Percentiles rank a stretch among this genome's conserved stretches.
phyloP scores from a whole-genome alignment of 2,888 invertebrate species.

The Abrostola triplasia region DNA sequence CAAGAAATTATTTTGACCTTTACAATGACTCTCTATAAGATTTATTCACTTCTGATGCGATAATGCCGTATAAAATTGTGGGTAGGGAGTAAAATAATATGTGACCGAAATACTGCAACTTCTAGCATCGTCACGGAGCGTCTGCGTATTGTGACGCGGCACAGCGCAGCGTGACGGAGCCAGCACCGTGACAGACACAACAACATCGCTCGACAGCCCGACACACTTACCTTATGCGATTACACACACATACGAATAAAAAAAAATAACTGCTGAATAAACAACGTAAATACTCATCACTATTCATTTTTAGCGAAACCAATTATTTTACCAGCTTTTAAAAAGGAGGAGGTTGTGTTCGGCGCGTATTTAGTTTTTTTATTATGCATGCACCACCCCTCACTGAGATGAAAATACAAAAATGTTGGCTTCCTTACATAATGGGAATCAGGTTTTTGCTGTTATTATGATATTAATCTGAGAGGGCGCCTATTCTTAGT shows the following conservation, averaged over 20 bases:
- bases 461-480: not conserved
- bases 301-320: too few species aligned
- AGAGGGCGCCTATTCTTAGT: not conserved
- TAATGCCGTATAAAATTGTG: too few species aligned
- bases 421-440: not conserved
- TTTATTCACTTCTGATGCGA: too few species aligned
- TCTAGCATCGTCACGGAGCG: not conserved
- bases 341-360: too few species aligned
- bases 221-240: constrained; percentile 45
- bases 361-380: too few species aligned
- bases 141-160: constrained; percentile 59
- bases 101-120: not conserved
- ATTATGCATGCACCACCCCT: too few species aligned
- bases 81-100: constrained; percentile 1
- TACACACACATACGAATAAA: constrained; percentile 12
- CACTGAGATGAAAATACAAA: too few species aligned
- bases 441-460: not conserved
- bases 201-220: constrained; percentile 54
- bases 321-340: too few species aligned
- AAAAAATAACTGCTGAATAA: not conserved
- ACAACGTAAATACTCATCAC: not conserved
- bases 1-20: too few species aligned
- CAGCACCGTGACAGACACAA: constrained; percentile 65
- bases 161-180: constrained; percentile 73
- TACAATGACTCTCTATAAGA: too few species aligned